Evolutionary conservation across 2,888 invertebrate species (phyloP), one percentile per base, ranked within the genome.

Genomic region (Amitus sp.): DNA sequence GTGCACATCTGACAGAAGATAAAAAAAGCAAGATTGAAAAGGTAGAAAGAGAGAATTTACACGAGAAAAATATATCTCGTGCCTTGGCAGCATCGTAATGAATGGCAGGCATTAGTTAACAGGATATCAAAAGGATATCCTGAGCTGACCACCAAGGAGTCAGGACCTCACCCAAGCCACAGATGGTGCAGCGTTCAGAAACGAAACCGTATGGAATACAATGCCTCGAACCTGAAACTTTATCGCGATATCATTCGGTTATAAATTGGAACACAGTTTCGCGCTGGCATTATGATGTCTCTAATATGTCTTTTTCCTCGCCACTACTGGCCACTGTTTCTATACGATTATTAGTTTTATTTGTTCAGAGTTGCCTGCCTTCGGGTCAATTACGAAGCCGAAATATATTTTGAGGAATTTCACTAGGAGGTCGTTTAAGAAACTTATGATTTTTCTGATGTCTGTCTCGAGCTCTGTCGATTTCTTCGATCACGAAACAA

Each of bases 91-190:
- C 55, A 78, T 76, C 74, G 73, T 80, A 81, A 82, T 74, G 79
- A 81, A 82, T 82, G 75, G 78, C 68, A 67, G 77, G 74, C 79
- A 82, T 82, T 82, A 82, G 81, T 82, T 82, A 82, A 82, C 81
- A 79, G 80, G 78, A 82, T 82, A 82, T 82, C 82, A 82, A 82
- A 82, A 80, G 80, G 78, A 81, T 80, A 80, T 76, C 73, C 74
- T 72, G 74, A 72, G 74, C 69, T 68, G 79, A 77, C 80, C 81
- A 82, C 81, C 81, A 75, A 79, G 77, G 72, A 76, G 78, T 66
- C 70, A 63, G 59, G 73, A 78, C 78, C 79, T 78, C 79, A 80
- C 79, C 80, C 80, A 77, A 65, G 74, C 68, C 60, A 66, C 64
- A 74, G 71, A 72, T 73, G 73, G 74, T 78, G 73, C 71, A 65